A percentile compares a stretch with the other conserved stretches of the same genome.
Conservation (phyloP, 2,797 vertebrate genomes). For the Argya squamiceps region DNA sequence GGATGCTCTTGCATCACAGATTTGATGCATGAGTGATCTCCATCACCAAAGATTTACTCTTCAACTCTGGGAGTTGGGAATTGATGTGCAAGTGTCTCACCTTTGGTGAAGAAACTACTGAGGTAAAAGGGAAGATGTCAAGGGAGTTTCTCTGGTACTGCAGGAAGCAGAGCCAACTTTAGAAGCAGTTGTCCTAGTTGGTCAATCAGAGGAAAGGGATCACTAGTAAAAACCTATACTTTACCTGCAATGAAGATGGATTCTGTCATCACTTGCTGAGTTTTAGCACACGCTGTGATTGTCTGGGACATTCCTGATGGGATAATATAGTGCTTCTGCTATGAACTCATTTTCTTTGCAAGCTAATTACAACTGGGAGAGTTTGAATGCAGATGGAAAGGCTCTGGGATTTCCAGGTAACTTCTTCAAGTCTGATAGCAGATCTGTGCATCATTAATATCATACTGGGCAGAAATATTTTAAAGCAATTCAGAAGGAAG, state of each 20-base stretch:
- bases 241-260: not conserved
- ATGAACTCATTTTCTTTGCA: not conserved
- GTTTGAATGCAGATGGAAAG: not conserved
- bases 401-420: not conserved
- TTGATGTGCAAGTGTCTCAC: not conserved
- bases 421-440: not conserved
- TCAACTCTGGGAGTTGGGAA: not conserved
- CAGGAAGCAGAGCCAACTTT: not conserved
- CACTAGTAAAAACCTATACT: not conserved
- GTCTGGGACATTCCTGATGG: not conserved
- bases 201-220: not conserved
- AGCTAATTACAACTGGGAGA: not conserved
- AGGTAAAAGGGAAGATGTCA: accelerated
- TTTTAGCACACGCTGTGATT: not conserved
- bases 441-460: not conserved
- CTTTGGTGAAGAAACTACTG: not conserved
- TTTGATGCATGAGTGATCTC: not conserved
- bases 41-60: not conserved
- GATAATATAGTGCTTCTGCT: not conserved
- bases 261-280: not conserved
- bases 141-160: not conserved
- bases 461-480: not conserved
- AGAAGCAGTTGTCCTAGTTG: not conserved
- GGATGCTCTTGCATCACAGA: not conserved
- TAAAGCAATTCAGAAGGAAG: not conserved